phyloP scores from a whole-genome alignment of 2,797 vertebrate species.

The Sciurus carolinensis region DNA sequence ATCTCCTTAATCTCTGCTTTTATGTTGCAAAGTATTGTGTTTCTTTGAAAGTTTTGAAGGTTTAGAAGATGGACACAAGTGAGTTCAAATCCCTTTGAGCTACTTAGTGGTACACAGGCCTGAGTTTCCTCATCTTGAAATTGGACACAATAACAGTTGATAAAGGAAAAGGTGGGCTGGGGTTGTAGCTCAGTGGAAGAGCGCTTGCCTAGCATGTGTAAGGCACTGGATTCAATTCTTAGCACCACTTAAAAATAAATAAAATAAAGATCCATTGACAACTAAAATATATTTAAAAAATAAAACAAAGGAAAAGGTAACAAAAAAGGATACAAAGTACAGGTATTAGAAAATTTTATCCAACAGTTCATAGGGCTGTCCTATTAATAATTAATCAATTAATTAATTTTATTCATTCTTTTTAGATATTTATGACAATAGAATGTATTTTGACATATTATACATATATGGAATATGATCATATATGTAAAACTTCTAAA shows the following conservation, averaged over 20 bases:
- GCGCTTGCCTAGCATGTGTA: too few species aligned
- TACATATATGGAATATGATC: neutral
- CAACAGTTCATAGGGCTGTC: neutral
- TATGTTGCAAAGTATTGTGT: accelerated
- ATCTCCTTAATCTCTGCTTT: neutral
- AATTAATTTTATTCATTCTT: too few species aligned
- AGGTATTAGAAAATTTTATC: neutral
- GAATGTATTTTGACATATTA: too few species aligned
- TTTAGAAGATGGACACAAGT: neutral
- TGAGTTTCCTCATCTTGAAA: slow-evolving; percentile 8
- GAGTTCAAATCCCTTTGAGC: neutral
- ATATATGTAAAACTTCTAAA: neutral
- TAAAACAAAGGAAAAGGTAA: neutral
- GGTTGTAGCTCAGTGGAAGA: too few species aligned
- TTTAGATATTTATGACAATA: too few species aligned
- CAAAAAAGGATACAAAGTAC: neutral
- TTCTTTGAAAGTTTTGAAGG: neutral
- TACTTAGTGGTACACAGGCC: neutral
- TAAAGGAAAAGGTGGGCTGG: neutral
- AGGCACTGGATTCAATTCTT: too few species aligned
- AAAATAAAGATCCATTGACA: too few species aligned
- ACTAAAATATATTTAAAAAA: too few species aligned
- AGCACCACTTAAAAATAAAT: too few species aligned
- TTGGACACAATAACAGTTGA: neutral
- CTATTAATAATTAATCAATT: too few species aligned